Evolutionary conservation across 2,113 vertebrate genomes (phyloP).

Genomic region (Eretmochelys imbricata): DNA sequence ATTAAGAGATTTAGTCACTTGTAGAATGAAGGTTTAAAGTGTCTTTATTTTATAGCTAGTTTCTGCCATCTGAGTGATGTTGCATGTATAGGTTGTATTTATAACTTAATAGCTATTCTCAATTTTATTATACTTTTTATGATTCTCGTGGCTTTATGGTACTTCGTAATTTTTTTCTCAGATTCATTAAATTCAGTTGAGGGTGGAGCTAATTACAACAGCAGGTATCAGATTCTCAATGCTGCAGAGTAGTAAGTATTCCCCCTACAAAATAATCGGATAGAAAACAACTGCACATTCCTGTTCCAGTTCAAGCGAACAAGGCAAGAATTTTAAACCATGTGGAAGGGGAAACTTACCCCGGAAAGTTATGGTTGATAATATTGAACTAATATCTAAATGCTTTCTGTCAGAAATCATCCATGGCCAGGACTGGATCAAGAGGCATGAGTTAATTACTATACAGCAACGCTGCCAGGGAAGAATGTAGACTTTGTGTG

Average conservation of each 20-base stretch:
- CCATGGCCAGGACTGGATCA: background rate
- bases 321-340: fast-evolving
- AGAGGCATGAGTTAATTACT: background rate
- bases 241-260: fast-evolving
- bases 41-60: conserved; percentile 79
- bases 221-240: background rate
- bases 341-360: background rate
- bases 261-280: fast-evolving
- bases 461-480: background rate
- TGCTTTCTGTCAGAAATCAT: background rate
- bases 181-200: conserved; percentile 76
- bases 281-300: fast-evolving
- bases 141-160: conserved; percentile 80
- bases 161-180: conserved; percentile 77
- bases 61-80: conserved; percentile 79
- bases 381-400: background rate
- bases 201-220: conserved; percentile 70
- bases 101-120: conserved; percentile 85
- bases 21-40: conserved; percentile 64
- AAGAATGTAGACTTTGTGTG: background rate
- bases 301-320: fast-evolving
- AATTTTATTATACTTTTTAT: conserved; percentile 83
- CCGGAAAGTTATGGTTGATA: no score
- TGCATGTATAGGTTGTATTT: conserved; percentile 81
- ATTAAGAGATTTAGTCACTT: conserved; percentile 79